Percentiles rank a stretch among this genome's conserved stretches.
phyloP scores from a whole-genome alignment of 2,797 vertebrate species.

The Tenualosa thibaudeaui region DNA sequence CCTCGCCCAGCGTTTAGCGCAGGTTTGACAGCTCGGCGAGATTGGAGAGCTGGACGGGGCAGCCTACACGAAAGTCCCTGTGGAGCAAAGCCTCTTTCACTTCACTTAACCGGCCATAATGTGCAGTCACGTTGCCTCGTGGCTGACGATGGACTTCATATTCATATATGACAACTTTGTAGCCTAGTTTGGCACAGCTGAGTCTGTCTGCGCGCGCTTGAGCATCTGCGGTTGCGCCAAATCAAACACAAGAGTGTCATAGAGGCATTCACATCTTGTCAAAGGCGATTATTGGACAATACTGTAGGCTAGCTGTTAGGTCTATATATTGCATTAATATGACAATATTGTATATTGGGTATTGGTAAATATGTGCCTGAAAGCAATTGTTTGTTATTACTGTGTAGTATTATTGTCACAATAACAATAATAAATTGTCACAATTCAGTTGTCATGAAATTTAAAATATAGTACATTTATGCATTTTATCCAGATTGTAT shows the following conservation, averaged over 20 bases:
- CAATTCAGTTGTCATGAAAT: background rate
- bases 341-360: background rate
- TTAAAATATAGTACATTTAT: too few relatives aligned
- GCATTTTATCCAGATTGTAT: too few relatives aligned
- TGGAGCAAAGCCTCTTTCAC: background rate
- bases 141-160: background rate
- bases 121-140: background rate
- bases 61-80: background rate
- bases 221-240: slow-evolving; percentile 8
- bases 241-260: background rate
- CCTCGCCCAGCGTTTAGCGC: background rate
- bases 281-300: background rate
- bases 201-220: background rate
- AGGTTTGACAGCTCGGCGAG: slow-evolving; percentile 19
- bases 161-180: background rate
- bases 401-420: background rate
- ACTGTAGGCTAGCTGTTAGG: background rate
- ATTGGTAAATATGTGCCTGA: background rate
- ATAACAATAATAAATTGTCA: too few relatives aligned
- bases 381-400: background rate
- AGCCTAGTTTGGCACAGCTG: background rate
- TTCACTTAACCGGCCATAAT: background rate
- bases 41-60: background rate
- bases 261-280: background rate
- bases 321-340: too few relatives aligned